Evolutionary conservation across 1,140 invertebrate genomes (phyloP).

Genomic region (Drosophila parvula): DNA sequence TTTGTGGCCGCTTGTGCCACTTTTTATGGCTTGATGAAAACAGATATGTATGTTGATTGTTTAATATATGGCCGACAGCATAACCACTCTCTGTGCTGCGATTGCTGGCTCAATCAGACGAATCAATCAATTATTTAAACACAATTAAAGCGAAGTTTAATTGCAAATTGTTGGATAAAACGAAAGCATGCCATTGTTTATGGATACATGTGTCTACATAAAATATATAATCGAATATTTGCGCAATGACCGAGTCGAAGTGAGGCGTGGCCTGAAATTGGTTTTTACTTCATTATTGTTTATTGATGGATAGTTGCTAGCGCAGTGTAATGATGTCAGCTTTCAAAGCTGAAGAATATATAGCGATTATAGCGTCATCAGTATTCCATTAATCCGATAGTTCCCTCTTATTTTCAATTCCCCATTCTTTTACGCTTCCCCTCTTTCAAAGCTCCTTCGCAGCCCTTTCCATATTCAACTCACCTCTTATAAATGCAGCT

Average conservation of each 20-base stretch:
- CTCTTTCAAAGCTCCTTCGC: constrained; percentile 21
- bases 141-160: constrained; percentile 60
- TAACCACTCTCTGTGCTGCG: constrained; percentile 19
- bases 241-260: constrained; percentile 57
- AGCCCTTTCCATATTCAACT: constrained; percentile 50
- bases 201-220: constrained; percentile 20
- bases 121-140: constrained; percentile 70
- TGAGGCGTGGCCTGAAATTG: constrained; percentile 48
- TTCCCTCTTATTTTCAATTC: background rate
- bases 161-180: constrained; percentile 54
- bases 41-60: constrained; percentile 3
- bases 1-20: constrained; percentile 60
- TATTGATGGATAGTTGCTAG: constrained; percentile 28
- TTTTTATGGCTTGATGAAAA: constrained; percentile 49
- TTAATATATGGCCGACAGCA: constrained; percentile 25
- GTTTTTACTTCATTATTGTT: constrained; percentile 38
- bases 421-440: background rate
- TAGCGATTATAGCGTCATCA: constrained; percentile 8
- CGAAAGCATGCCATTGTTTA: constrained; percentile 73
- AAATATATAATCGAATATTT: constrained; percentile 64
- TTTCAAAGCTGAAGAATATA: constrained; percentile 1
- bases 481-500: constrained; percentile 59
- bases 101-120: constrained; percentile 32
- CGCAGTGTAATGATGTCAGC: constrained; percentile 62
- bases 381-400: background rate